Conservation (phyloP, 2,797 vertebrate genomes). For the Aplochiton taeniatus region DNA sequence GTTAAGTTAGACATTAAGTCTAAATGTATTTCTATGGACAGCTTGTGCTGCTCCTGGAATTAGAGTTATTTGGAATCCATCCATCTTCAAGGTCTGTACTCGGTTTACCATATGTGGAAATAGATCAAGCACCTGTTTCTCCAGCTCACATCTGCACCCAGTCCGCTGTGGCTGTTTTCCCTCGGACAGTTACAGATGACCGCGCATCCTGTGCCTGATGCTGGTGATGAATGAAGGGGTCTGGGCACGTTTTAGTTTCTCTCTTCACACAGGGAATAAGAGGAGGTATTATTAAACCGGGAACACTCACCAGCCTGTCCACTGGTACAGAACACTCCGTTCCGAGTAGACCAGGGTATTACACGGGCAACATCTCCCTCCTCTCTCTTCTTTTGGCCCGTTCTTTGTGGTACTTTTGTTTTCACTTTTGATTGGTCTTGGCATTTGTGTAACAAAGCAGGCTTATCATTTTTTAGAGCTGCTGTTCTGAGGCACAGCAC, state of each 20-base stretch:
- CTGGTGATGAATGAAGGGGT: conserved; percentile 55
- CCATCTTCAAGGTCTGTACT: conserved; percentile 36
- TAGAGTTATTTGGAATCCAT: conserved; percentile 28
- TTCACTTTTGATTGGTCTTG: conserved; percentile 37
- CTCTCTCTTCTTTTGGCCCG: conserved; percentile 36
- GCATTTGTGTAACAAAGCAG: conserved; percentile 39
- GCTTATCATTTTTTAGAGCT: conserved; percentile 45
- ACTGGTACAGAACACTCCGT: conserved; percentile 31
- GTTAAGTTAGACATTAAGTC: too few relatives aligned
- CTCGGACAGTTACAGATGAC: conserved; percentile 65
- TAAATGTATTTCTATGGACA: conserved; percentile 15
- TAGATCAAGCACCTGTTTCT: conserved; percentile 64
- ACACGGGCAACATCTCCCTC: neutral
- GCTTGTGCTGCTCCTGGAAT: conserved; percentile 21
- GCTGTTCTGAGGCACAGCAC: conserved; percentile 24
- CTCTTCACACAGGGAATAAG: conserved; percentile 27
- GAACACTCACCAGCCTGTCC: conserved; percentile 32
- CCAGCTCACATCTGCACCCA: conserved; percentile 54
- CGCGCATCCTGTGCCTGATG: conserved; percentile 42
- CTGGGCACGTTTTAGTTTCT: conserved; percentile 16
- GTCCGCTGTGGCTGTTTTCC: conserved; percentile 52
- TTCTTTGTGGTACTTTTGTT: conserved; percentile 35
- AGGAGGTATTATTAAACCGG: conserved; percentile 53
- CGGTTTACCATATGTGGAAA: conserved; percentile 53
- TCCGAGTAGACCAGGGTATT: conserved; percentile 44